phyloP scores from a whole-genome alignment of 1,140 invertebrate genomes.

The Cecropterus lyciades region DNA sequence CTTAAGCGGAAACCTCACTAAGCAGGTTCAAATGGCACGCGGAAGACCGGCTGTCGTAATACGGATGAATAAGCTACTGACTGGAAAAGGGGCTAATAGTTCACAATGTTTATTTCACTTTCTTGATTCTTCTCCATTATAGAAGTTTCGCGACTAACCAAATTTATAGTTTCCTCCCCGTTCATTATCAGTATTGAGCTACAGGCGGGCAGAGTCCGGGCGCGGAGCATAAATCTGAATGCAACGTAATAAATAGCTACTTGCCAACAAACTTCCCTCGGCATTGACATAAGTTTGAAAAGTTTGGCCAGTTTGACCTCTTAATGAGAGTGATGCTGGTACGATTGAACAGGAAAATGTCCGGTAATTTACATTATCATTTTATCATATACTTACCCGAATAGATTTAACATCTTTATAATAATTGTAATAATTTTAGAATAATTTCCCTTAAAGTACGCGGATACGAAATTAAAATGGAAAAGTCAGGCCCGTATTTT shows the following conservation, averaged over 20 bases:
- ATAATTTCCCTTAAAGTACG: too few species aligned
- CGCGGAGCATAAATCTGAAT: slow-evolving; percentile 79
- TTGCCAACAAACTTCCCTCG: slow-evolving; percentile 57
- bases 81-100: slow-evolving; percentile 60
- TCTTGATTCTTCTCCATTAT: slow-evolving; percentile 69
- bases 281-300: slow-evolving; percentile 59
- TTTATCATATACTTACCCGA: neutral
- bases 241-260: slow-evolving; percentile 64
- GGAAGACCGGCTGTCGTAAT: slow-evolving; percentile 57
- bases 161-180: slow-evolving; percentile 82
- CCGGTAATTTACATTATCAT: neutral
- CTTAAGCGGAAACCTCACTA: slow-evolving; percentile 83
- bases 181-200: slow-evolving; percentile 80
- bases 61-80: slow-evolving; percentile 44
- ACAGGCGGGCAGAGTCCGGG: slow-evolving; percentile 48
- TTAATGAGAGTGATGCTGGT: slow-evolving; percentile 45
- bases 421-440: too few species aligned
- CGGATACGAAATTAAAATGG: too few species aligned
- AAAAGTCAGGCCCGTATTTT: too few species aligned
- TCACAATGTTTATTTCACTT: slow-evolving; percentile 69
- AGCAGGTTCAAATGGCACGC: slow-evolving; percentile 76
- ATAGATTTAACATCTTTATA: neutral
- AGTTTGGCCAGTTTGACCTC: slow-evolving; percentile 40
- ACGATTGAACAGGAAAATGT: slow-evolving; percentile 15
- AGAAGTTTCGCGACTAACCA: slow-evolving; percentile 75